Conservation (phyloP, 2,113 vertebrate species). For the Athene noctua region DNA sequence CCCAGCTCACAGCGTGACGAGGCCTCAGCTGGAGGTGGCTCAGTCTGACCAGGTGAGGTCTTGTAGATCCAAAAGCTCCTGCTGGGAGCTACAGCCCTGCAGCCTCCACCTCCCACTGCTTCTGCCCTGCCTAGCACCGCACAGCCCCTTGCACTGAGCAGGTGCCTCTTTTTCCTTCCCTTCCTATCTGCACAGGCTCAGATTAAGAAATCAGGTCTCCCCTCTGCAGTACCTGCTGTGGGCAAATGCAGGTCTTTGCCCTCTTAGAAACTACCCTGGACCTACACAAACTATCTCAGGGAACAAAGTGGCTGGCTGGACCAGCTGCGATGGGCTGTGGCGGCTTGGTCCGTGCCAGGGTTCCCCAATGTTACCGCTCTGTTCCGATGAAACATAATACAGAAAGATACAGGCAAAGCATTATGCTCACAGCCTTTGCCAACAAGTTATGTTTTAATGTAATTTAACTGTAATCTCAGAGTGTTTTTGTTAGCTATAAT, state of each 20-base stretch:
- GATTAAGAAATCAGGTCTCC: background rate
- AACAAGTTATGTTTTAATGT: constrained; percentile 72
- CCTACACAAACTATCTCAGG: background rate
- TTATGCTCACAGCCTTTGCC: constrained; percentile 62
- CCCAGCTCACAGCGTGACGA: fast-evolving
- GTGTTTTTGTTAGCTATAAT: constrained; percentile 78
- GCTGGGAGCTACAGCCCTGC: background rate
- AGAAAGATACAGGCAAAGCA: constrained; percentile 62
- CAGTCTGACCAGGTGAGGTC: background rate
- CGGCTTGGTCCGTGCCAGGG: background rate
- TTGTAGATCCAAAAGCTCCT: background rate
- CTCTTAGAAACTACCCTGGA: background rate
- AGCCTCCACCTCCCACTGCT: background rate
- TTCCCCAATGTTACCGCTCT: background rate
- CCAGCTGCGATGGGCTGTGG: fast-evolving
- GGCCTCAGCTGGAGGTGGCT: background rate
- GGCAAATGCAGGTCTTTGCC: background rate
- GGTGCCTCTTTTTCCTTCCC: background rate
- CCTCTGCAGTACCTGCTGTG: background rate
- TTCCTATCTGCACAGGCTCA: background rate
- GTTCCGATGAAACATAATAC: constrained; percentile 54
- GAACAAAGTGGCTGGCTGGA: background rate
- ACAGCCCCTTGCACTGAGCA: background rate
- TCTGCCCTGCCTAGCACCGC: fast-evolving
- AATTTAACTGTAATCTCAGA: constrained; percentile 77